phyloP scores from a whole-genome alignment of 2,797 vertebrate species.

The Chloroceryle amazona region DNA sequence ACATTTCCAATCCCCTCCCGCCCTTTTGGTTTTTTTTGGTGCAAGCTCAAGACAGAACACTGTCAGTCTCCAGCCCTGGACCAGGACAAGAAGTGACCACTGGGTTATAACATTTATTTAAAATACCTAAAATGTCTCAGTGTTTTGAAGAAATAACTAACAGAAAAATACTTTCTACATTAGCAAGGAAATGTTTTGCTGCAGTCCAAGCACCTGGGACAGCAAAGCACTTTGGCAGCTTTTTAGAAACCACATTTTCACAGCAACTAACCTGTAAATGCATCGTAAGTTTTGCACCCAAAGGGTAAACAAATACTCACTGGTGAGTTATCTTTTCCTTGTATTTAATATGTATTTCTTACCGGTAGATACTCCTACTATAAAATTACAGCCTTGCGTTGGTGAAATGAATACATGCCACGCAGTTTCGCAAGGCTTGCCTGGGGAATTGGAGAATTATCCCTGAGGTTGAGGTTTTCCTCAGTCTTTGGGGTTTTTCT shows the following conservation, averaged over 20 bases:
- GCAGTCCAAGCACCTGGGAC: rapidly evolving
- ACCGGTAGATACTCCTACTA: background rate
- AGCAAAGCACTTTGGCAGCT: background rate
- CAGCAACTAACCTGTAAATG: background rate
- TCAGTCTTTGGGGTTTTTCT: background rate
- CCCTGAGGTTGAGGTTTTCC: background rate
- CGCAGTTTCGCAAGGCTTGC: background rate
- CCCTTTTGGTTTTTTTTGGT: background rate
- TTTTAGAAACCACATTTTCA: background rate
- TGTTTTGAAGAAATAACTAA: background rate
- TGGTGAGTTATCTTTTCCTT: background rate
- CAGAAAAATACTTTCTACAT: rapidly evolving
- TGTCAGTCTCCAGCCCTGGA: background rate
- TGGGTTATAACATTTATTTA: background rate
- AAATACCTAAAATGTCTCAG: background rate
- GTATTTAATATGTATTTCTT: background rate
- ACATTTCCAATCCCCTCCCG: background rate
- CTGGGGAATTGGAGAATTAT: background rate
- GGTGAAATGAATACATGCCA: background rate
- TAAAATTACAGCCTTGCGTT: background rate
- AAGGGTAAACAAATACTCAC: background rate
- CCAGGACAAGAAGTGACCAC: background rate
- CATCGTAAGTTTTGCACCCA: background rate
- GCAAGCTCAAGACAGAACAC: background rate
- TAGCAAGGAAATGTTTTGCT: rapidly evolving